Percentiles rank a stretch among this genome's conserved stretches.
phyloP scores from a whole-genome alignment of 2,797 vertebrate genomes.

The Coendou prehensilis region DNA sequence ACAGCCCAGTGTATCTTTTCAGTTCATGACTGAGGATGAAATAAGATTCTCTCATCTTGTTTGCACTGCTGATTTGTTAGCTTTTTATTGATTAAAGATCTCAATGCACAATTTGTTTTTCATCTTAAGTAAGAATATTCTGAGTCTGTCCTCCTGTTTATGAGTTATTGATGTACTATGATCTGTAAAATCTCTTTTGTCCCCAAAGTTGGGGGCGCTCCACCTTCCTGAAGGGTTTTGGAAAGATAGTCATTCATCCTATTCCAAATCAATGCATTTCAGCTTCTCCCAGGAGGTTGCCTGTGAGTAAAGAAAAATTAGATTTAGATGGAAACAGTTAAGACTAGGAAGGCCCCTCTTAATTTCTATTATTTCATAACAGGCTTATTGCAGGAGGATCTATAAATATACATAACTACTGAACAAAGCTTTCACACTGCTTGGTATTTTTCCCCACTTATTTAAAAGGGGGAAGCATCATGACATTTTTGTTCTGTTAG shows the following conservation, averaged over 20 bases:
- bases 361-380: constrained; percentile 77
- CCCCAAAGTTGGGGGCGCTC: constrained; percentile 74
- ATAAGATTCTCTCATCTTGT: constrained; percentile 88
- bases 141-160: constrained; percentile 83
- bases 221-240: constrained; percentile 83
- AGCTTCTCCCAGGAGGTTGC: constrained; percentile 65
- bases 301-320: constrained; percentile 74
- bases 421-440: neutral
- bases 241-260: constrained; percentile 83
- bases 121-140: constrained; percentile 86
- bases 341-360: constrained; percentile 75
- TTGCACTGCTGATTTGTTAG: constrained; percentile 88
- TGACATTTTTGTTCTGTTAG: neutral
- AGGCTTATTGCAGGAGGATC: constrained; percentile 35
- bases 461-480: neutral
- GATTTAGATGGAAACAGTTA: constrained; percentile 78
- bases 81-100: constrained; percentile 87
- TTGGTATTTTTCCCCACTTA: neutral
- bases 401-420: constrained; percentile 9
- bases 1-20: constrained; percentile 64
- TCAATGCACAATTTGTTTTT: constrained; percentile 84
- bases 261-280: constrained; percentile 81
- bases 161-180: constrained; percentile 88
- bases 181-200: constrained; percentile 85
- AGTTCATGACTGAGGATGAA: constrained; percentile 85